These are phyloP conservation scores for Allolobophora icterica DNA, from an alignment of 2,888 invertebrate genomes.

Conservation along the genomic window DNA sequence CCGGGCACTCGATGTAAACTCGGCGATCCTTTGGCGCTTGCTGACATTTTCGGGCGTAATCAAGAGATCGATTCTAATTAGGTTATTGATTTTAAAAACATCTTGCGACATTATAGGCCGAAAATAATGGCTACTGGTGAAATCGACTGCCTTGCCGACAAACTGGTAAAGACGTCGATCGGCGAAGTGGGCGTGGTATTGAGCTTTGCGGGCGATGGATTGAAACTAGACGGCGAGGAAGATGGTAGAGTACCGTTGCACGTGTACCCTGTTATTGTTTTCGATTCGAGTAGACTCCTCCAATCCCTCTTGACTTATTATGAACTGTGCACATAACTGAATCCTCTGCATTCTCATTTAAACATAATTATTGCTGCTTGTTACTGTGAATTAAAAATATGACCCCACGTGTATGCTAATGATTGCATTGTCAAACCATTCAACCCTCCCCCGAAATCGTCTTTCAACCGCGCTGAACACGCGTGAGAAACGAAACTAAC, in stretches of 20 bases:
- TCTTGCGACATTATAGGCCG: not conserved
- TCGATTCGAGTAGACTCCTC: not conserved
- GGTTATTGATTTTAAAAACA: not conserved
- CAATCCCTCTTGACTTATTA: not conserved
- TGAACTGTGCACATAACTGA: not conserved
- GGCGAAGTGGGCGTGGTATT: slow-evolving; percentile 68
- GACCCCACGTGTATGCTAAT: not conserved
- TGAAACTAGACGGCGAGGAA: slow-evolving; percentile 79
- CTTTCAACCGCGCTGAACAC: not conserved
- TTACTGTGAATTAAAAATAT: not conserved
- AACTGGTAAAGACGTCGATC: slow-evolving; percentile 58
- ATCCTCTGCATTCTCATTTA: not conserved
- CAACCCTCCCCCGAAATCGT: not conserved
- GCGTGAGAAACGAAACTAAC: not conserved
- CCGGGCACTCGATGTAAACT: slow-evolving; percentile 7
- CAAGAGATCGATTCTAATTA: not conserved
- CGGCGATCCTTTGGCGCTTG: not conserved
- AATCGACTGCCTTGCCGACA: slow-evolving; percentile 52
- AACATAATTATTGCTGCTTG: not conserved
- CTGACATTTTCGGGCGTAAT: not conserved
- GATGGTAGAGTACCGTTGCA: slow-evolving; percentile 73
- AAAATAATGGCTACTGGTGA: slow-evolving; percentile 44
- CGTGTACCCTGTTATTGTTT: not conserved
- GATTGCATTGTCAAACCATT: not conserved
- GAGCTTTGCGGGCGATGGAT: slow-evolving; percentile 80